phyloP scores from a whole-genome alignment of 2,888 invertebrate genomes.

The Alviniconcha strummeri region DNA sequence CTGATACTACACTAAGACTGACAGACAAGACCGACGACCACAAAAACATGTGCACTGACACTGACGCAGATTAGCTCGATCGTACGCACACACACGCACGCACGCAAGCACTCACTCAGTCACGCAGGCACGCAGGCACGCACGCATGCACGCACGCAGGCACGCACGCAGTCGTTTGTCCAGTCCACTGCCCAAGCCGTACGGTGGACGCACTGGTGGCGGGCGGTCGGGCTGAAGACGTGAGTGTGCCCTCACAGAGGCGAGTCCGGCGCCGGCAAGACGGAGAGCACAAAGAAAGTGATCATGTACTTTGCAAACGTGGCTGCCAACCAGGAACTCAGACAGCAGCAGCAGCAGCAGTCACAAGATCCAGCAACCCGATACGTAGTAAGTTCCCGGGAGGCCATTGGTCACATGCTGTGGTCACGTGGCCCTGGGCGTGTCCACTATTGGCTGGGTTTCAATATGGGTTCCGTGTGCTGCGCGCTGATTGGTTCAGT shows the following conservation, averaged over 20 bases:
- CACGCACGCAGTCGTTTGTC: not conserved
- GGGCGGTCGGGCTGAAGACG: not conserved
- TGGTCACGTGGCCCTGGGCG: constrained; percentile 11
- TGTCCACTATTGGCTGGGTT: not conserved
- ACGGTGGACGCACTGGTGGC: not conserved
- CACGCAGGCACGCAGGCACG: not conserved
- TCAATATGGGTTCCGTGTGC: not conserved
- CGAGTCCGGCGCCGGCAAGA: constrained; percentile 99
- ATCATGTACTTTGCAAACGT: constrained; percentile 93
- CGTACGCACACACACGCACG: not conserved
- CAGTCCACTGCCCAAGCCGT: not conserved
- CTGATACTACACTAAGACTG: no score
- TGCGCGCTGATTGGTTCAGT: no score
- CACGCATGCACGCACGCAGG: not conserved
- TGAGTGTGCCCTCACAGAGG: constrained; percentile 78
- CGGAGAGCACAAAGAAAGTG: constrained; percentile 99
- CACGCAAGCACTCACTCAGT: not conserved
- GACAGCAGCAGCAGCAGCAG: constrained; percentile 21
- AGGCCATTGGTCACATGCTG: not conserved
- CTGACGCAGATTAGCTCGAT: no score
- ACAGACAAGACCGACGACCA: no score
- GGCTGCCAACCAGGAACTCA: constrained; percentile 83
- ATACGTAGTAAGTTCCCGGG: constrained; percentile 18
- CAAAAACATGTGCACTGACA: no score
- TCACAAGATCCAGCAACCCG: not conserved